Percentiles rank a stretch among this genome's conserved stretches.
Conservation (phyloP, 2,797 vertebrate species). For the Eulemur mongoz region DNA sequence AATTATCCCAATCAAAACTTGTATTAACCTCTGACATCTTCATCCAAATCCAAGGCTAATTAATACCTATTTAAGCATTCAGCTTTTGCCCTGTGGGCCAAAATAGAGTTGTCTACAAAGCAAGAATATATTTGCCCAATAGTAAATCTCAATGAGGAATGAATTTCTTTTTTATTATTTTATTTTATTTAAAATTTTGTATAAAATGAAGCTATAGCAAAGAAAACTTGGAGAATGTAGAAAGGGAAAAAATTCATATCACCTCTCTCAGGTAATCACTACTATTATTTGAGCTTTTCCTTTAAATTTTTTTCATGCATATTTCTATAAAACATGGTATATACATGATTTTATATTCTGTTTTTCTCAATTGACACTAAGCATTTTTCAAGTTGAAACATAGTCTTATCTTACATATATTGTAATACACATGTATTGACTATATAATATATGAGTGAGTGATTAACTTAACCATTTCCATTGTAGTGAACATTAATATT, state of each 20-base stretch:
- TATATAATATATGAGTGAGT: not conserved
- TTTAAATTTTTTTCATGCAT: not conserved
- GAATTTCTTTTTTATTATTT: not conserved
- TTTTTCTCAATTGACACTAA: not conserved
- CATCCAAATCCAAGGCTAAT: constrained; percentile 47
- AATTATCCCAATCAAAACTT: constrained; percentile 72
- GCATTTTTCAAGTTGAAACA: not conserved
- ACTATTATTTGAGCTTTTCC: not conserved
- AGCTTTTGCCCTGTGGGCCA: constrained; percentile 45
- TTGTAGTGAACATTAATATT: not conserved
- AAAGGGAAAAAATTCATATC: not conserved
- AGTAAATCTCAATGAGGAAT: constrained; percentile 32
- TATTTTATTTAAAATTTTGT: not conserved
- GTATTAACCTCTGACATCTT: constrained; percentile 74
- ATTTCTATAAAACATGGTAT: not conserved
- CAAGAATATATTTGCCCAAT: constrained; percentile 38
- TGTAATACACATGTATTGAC: not conserved
- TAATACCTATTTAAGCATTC: constrained; percentile 73
- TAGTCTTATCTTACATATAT: not conserved
- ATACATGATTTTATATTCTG: not conserved
- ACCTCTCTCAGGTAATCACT: not conserved
- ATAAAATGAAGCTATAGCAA: not conserved
- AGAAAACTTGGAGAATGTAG: not conserved
- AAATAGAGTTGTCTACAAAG: constrained; percentile 54
- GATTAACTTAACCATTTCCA: not conserved